A percentile compares a stretch with the other conserved stretches of the same genome.
phyloP scores from a whole-genome alignment of 2,113 vertebrate species.

The Struthio camelus region DNA sequence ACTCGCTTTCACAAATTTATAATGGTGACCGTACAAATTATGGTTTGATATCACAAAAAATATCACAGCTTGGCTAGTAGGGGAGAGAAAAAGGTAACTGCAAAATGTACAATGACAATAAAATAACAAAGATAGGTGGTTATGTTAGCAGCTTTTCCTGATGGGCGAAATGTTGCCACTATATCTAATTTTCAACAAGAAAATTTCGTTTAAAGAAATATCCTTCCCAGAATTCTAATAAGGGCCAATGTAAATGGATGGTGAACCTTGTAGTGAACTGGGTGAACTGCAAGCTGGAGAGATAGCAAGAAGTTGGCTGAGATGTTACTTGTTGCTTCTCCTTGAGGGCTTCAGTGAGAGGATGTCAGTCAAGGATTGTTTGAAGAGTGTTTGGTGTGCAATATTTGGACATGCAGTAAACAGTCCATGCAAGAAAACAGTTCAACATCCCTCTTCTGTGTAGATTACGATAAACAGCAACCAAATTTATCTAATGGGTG shows the following conservation, averaged over 20 bases:
- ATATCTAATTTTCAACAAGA: constrained; percentile 10
- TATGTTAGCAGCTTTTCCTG: constrained; percentile 41
- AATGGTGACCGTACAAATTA: neutral
- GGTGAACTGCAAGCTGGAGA: rapidly evolving
- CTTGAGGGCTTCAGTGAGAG: neutral
- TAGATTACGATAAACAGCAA: neutral
- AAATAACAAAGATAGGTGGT: constrained; percentile 12
- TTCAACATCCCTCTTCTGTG: neutral
- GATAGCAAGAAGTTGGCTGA: neutral
- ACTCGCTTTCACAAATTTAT: constrained; percentile 44
- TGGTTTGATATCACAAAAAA: constrained; percentile 15
- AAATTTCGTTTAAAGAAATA: constrained; percentile 1
- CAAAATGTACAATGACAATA: constrained; percentile 28
- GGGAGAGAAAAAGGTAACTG: constrained; percentile 42
- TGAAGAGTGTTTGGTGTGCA: neutral
- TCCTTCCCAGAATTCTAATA: neutral
- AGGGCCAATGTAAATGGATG: neutral
- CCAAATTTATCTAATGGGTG: neutral
- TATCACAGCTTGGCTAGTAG: neutral
- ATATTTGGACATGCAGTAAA: neutral
- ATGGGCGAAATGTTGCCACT: neutral
- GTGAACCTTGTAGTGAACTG: neutral
- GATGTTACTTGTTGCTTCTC: neutral
- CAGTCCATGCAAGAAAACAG: neutral
- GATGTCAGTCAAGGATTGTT: neutral